Evolutionary conservation across 2,888 invertebrate species (phyloP).

Genomic region (Luffia ferchaultella): DNA sequence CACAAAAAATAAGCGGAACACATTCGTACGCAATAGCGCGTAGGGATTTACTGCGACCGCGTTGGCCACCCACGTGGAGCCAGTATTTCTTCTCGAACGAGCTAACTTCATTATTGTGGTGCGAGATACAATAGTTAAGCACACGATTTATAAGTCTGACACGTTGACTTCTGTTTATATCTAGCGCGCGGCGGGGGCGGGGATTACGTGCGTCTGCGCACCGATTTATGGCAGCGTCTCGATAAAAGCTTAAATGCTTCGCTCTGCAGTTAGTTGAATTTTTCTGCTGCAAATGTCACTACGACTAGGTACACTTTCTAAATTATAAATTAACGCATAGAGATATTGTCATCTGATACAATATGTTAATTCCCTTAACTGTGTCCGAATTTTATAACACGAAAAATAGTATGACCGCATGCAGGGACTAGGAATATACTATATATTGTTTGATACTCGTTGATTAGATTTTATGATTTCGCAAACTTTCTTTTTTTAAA

Average conservation of each 20-base stretch:
- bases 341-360: too few species aligned
- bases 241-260: conserved; percentile 65
- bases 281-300: too few species aligned
- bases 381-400: too few species aligned
- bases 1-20: conserved; percentile 50
- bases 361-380: too few species aligned
- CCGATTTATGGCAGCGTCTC: conserved; percentile 56
- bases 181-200: conserved; percentile 49
- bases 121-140: conserved; percentile 66
- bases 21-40: conserved; percentile 54
- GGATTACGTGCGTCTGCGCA: conserved; percentile 58
- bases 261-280: too few species aligned
- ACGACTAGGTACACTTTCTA: too few species aligned
- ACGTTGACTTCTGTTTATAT: conserved; percentile 67
- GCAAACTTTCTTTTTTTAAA: too few species aligned
- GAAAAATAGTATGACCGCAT: too few species aligned
- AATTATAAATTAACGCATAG: too few species aligned
- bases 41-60: conserved; percentile 48
- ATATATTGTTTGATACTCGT: too few species aligned
- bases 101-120: conserved; percentile 67
- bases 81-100: conserved; percentile 62
- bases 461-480: too few species aligned
- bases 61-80: conserved; percentile 59
- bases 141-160: conserved; percentile 64
- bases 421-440: too few species aligned